Evolutionary conservation across 1,140 invertebrate species (phyloP), one percentile per base, ranked within the genome.

Genomic region (Drosophila albomicans): DNA sequence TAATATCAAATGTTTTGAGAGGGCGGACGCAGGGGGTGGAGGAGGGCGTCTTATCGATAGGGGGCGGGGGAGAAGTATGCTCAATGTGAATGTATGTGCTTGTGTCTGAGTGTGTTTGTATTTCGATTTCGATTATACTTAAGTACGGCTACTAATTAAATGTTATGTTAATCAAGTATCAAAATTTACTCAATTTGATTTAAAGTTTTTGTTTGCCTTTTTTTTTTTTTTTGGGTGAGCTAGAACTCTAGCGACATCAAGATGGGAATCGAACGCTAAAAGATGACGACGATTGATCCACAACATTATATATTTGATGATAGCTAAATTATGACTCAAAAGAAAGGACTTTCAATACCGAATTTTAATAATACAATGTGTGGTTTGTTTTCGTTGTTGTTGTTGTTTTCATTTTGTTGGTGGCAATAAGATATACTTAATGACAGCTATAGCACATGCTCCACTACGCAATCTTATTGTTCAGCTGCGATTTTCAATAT

Each of bases 401-500:
- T 51, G 7, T 48, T 49, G 51, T 59, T 13, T 11, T 57, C 20
- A 25, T 25, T 25, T 35, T 57, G 30, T 38, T 38, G 25, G 35
- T 59, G 46, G 48, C 67, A 70, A 62, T 52, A 62, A 70, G 58
- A 70, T 61, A 16, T 71, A 57, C 32, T 41, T 51, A 66, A 65
- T 72, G 61, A 58, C 56, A 74, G 48, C 71, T 63, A 68, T 71
- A 66, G 7, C 35, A 15, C 74, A 76, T 76, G 74, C 74, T 76
- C 68, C 74, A 66, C 74, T 76, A 76, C 69, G 41, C 43, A 59
- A 72, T 72, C 57, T 62, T 65, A 48, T 71, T 71, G 48, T 7
- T 10, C 20, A 13, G 41, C 2, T 62, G 20, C 41, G 30, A 49
- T 25, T 15, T 16, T 16, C 15, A 30, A 32, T 62, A 25, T 46